These are phyloP conservation scores for Exephanes ischioxanthus DNA, from an alignment of 2,888 invertebrate species.

Conservation along the genomic window DNA sequence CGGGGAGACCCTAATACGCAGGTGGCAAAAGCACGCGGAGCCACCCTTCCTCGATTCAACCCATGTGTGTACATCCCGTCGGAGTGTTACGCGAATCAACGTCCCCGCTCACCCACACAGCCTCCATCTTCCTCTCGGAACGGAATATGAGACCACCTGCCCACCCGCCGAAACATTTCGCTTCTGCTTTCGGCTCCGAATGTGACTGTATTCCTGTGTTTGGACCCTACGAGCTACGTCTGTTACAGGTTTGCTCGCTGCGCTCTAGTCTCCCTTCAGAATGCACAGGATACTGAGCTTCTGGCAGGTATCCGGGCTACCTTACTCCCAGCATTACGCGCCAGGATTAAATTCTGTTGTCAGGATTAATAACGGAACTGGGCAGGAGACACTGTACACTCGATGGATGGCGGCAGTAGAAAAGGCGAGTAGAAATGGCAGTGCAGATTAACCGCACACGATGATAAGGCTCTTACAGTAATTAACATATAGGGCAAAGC, in stretches of 20 bases:
- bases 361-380: background rate
- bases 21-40: slow-evolving; percentile 62
- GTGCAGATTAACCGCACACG: background rate
- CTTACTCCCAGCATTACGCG: background rate
- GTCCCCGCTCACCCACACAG: slow-evolving; percentile 30
- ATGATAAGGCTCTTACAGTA: no score
- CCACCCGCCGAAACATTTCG: slow-evolving; percentile 59
- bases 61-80: slow-evolving; percentile 19
- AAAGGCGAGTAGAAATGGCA: background rate
- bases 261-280: background rate
- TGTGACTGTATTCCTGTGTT: slow-evolving; percentile 31
- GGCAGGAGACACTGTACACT: background rate
- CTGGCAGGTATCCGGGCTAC: slow-evolving; percentile 1
- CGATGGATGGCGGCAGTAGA: background rate
- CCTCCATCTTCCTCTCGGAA: background rate
- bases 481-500: no score
- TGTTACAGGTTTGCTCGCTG: background rate
- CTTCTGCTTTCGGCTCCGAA: slow-evolving; percentile 38
- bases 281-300: slow-evolving; percentile 2
- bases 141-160: slow-evolving; percentile 76
- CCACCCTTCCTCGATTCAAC: slow-evolving; percentile 41
- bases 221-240: slow-evolving; percentile 21
- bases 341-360: slow-evolving; percentile 5
- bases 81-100: slow-evolving; percentile 54
- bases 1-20: slow-evolving; percentile 54